Conservation (phyloP, 2,113 vertebrate genomes). For the Rhynchomys soricoides region DNA sequence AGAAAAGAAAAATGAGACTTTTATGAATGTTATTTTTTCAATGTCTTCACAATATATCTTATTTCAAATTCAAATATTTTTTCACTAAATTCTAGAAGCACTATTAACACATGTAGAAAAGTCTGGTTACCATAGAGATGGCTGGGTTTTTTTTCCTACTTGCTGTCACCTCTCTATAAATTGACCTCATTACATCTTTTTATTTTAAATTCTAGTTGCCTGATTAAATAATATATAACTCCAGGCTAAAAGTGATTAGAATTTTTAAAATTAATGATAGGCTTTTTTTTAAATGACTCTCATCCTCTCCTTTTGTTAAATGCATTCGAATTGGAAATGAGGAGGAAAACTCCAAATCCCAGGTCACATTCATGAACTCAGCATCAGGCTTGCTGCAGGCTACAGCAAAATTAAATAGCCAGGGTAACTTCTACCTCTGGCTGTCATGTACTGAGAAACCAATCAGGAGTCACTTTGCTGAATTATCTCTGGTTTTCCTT, state of each 20-base stretch:
- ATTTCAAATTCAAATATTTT: conserved; percentile 11
- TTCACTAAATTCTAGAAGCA: not conserved
- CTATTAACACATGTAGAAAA: not conserved
- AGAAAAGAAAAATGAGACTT: not conserved
- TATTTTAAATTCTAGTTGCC: conserved; percentile 4
- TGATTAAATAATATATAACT: conserved; percentile 17
- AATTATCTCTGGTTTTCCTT: not conserved
- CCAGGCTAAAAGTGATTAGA: not conserved
- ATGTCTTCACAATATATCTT: not conserved
- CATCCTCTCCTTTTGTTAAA: not conserved
- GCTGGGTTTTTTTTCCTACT: conserved; percentile 18
- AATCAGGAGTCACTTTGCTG: no score
- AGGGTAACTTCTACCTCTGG: not conserved
- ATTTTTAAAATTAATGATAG: not conserved
- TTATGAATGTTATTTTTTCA: not conserved
- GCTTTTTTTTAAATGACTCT: not conserved
- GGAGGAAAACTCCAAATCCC: not conserved
- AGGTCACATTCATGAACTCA: not conserved
- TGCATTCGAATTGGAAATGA: not conserved
- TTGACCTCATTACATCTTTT: conserved; percentile 12
- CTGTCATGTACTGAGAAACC: not conserved
- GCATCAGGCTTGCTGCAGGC: no score
- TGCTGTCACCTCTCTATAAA: conserved; percentile 28
- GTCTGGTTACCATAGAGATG: conserved; percentile 56
- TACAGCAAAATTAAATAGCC: not conserved